phyloP scores from a whole-genome alignment of 2,888 invertebrate genomes.

The Lissocephala sabroskyi region DNA sequence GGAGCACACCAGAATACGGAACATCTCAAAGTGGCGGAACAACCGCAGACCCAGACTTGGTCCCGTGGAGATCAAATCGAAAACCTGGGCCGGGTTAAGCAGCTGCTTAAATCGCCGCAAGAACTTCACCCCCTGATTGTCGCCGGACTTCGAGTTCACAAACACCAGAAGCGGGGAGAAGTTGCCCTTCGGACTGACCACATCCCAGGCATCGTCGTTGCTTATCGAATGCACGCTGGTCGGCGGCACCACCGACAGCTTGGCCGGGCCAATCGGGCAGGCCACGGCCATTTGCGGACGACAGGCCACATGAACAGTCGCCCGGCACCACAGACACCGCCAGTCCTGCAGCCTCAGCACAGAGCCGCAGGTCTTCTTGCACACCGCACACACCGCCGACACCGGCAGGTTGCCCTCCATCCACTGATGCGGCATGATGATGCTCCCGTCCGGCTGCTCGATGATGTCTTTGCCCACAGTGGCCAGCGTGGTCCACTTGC shows the following conservation, averaged over 20 bases:
- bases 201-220: constrained; percentile 93
- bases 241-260: constrained; percentile 95
- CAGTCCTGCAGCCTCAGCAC: constrained; percentile 95
- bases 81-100: constrained; percentile 97
- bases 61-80: constrained; percentile 92
- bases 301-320: constrained; percentile 93
- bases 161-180: constrained; percentile 90
- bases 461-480: constrained; percentile 96
- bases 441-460: constrained; percentile 91
- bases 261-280: constrained; percentile 90
- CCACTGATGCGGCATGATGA: constrained; percentile 98
- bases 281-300: constrained; percentile 83
- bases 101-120: constrained; percentile 94
- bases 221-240: constrained; percentile 92
- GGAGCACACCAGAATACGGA: constrained; percentile 96
- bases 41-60: constrained; percentile 88
- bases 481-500: constrained; percentile 98
- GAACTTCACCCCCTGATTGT: constrained; percentile 98
- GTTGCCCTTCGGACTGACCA: constrained; percentile 78
- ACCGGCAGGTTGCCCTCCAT: constrained; percentile 97
- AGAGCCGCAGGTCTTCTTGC: constrained; percentile 97
- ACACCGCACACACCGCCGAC: constrained; percentile 91
- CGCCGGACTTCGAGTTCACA: constrained; percentile 98
- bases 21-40: constrained; percentile 95
- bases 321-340: constrained; percentile 96